Evolutionary conservation across 2,797 vertebrate species (phyloP), one percentile per base, ranked within the genome.

Genomic region (Coregonus ussuriensis): DNA sequence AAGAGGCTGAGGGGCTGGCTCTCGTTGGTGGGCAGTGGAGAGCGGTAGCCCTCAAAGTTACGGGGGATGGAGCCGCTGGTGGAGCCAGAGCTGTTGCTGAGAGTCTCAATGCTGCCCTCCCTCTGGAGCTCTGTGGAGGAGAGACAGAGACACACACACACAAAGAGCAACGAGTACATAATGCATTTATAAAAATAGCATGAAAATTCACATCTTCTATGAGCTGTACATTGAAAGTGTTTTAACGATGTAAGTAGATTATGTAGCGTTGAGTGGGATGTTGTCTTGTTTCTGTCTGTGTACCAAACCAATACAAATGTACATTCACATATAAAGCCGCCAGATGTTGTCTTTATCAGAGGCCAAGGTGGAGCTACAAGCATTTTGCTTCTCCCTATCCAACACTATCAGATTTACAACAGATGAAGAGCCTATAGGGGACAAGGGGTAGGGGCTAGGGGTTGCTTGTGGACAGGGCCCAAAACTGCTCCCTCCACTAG

Each of bases 91-190:
- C 98, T 99, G 95, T 99, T 99, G 87, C 98, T 99, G 85, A 99
- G 96, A 1, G 98, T 99, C 95, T 99, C 98, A 79, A 99, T 99
- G 94, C 98, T 99, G 92, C 98, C 98, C 92, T 99, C 98, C 91
- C 97, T 95, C 94, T 99, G 98, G 82, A 99, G 96, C 91, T 99
- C 98, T 97, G 96, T 76, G 89, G 72, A 71, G 47, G 84, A 84
- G 75, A 84, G 25, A 78, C 29, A 67, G 3, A 56, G 33, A 83
- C 63, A 13, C 56, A 25, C 75, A 71, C 76, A 51, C 29, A 67
- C 65, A 63, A 25, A 25, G 4, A 29, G 7, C 3, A 33, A 71
- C 3, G 75, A 4, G 77, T 3, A 47, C 56, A 59, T 59, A 5
- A 59, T 6, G 56, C n/a, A 59, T 59, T 59, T 59, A 6, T 59